Base-by-base conservation (phyloP, 2,888 invertebrate species). In the Hemithea aestivaria region DNA sequence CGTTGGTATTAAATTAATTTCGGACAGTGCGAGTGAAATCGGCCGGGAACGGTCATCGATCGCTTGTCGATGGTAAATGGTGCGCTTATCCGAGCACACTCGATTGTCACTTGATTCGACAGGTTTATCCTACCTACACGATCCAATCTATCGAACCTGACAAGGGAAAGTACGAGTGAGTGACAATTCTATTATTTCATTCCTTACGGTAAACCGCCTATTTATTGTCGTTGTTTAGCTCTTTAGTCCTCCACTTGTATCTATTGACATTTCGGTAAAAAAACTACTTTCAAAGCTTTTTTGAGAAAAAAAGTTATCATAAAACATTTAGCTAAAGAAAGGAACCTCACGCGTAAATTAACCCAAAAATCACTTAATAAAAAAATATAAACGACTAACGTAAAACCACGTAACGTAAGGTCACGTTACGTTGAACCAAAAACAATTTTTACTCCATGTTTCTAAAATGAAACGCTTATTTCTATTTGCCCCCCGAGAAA, bases 61-160 rank as follows among this genome's bases (percentile, higher is more conserved):
- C 44, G 52, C 21, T 12, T 23, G 7, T 5, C 35, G 25, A 25
- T 37, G 28, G 28, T 36, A 33, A 25, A 41, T 25, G 28, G 10
- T 26, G 29, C 9, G 56, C 48, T 56, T 53, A 49, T 51, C 52
- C 53, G 39, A 52, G 48, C 50, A 45, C 51, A 33, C 53, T 49
- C 51, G 55, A 58, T 58, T 65, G 61, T 58, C 62, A 58, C 57
- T 52, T 53, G 53, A 57, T 55, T 52, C 55, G 48, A 55, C 43
- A 53, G 43, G 42, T 37, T 48, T 53, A 47, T 29, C 45, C 54
- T 54, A 41, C 44, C 23, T 27, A 28, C 33, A 35, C 36, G 11
- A 33, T 36, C 41, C 33, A 34, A 45, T 41, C 27, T 39, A 40
- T 37, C 26, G 38, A 36, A 39, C 30, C 29, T 40, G 48, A 48